A percentile compares a stretch with the other conserved stretches of the same genome.
Evolutionary conservation across 2,113 vertebrate genomes (phyloP).

Genomic region (Alaudala cheleensis): DNA sequence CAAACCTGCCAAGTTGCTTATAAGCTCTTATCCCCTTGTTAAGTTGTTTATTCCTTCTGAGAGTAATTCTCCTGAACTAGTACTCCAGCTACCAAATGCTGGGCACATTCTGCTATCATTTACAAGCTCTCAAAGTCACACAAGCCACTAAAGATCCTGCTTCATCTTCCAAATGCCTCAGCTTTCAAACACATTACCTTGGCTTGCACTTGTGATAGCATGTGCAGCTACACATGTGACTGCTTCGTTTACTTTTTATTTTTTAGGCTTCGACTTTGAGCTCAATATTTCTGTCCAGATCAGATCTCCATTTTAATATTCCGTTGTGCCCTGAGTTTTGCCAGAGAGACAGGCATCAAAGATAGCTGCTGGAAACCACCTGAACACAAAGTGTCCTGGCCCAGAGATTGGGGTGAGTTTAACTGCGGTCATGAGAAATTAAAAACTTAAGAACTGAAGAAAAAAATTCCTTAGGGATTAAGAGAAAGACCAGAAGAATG

Average conservation of each 20-base stretch:
- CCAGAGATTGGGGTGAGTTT: accelerated
- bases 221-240: background rate
- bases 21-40: background rate
- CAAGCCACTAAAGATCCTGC: background rate
- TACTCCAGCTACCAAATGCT: background rate
- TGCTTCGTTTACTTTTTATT: background rate
- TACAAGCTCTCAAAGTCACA: background rate
- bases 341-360: background rate
- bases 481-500: background rate
- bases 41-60: background rate
- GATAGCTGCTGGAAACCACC: background rate
- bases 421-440: background rate
- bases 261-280: background rate
- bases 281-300: background rate
- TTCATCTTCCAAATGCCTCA: background rate
- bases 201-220: background rate
- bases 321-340: background rate
- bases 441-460: background rate
- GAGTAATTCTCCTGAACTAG: background rate
- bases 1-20: background rate
- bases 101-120: background rate
- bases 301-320: background rate
- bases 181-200: background rate
- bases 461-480: background rate
- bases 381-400: background rate